These are phyloP conservation scores for Holotrichia oblita DNA, from an alignment of 1,140 invertebrate genomes.

Conservation along the genomic window DNA sequence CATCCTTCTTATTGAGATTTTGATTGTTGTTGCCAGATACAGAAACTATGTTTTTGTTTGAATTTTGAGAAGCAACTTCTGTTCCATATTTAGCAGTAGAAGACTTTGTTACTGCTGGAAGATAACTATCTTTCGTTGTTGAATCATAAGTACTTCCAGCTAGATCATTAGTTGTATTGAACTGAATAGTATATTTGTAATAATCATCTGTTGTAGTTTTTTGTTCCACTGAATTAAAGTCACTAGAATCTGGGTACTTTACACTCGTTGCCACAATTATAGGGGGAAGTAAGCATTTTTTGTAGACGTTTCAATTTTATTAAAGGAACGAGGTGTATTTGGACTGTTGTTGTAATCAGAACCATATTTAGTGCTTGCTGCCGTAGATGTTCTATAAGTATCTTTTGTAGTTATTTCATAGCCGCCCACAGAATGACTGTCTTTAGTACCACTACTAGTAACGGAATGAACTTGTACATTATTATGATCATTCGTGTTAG, in stretches of 20 bases:
- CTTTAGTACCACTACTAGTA: not conserved
- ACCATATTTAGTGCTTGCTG: not conserved
- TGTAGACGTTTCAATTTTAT: not conserved
- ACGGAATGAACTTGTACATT: not conserved
- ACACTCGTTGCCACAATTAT: not conserved
- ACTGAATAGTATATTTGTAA: not conserved
- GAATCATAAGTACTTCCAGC: not conserved
- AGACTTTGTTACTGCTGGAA: not conserved
- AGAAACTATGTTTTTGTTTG: not conserved
- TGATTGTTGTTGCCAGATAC: not conserved
- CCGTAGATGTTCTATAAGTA: not conserved
- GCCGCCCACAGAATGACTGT: not conserved
- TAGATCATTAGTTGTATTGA: not conserved
- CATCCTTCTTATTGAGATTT: not conserved
- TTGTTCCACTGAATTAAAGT: not conserved
- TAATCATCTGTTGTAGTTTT: not conserved
- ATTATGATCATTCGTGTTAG: not conserved
- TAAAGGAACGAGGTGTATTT: not conserved
- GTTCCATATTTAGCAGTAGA: not conserved
- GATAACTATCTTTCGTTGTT: not conserved
- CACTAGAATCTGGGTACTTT: not conserved
- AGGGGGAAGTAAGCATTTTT: not conserved
- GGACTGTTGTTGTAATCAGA: not conserved
- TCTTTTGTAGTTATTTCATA: slow-evolving; percentile 4
- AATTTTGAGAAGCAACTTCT: not conserved